Conservation (phyloP, 1,140 invertebrate genomes). For the Pogonognathellus flavescens region DNA sequence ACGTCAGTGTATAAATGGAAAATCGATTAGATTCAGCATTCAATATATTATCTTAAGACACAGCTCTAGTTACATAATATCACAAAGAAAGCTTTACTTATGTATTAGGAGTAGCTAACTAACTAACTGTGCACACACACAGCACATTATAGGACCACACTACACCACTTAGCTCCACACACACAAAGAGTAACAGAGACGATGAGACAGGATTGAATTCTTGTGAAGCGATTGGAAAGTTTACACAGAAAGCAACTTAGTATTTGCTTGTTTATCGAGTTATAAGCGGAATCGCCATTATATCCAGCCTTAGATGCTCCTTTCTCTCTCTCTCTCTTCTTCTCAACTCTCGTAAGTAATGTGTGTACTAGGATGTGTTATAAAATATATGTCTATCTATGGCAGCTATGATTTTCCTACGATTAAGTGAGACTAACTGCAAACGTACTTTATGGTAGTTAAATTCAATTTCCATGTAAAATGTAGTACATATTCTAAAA, state of each 20-base stretch:
- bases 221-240: constrained; percentile 28
- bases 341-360: background rate
- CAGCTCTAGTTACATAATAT: too few relatives aligned
- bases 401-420: too few relatives aligned
- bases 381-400: background rate
- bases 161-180: background rate
- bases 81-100: background rate
- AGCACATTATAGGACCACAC: background rate
- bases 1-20: constrained; percentile 35
- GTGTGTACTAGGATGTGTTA: background rate
- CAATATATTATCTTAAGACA: constrained; percentile 31
- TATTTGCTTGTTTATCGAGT: background rate
- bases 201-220: background rate
- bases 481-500: too few relatives aligned
- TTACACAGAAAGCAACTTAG: constrained; percentile 21
- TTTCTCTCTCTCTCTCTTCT: background rate
- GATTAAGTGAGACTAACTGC: too few relatives aligned
- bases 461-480: too few relatives aligned
- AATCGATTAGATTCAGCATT: constrained; percentile 33
- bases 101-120: background rate
- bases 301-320: too few relatives aligned
- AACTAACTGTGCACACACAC: background rate
- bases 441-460: too few relatives aligned
- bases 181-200: background rate
- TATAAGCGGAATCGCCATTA: background rate